A percentile compares a stretch with the other conserved stretches of the same genome.
Conservation (phyloP, 2,113 vertebrate genomes). For the Vombatus ursinus region DNA sequence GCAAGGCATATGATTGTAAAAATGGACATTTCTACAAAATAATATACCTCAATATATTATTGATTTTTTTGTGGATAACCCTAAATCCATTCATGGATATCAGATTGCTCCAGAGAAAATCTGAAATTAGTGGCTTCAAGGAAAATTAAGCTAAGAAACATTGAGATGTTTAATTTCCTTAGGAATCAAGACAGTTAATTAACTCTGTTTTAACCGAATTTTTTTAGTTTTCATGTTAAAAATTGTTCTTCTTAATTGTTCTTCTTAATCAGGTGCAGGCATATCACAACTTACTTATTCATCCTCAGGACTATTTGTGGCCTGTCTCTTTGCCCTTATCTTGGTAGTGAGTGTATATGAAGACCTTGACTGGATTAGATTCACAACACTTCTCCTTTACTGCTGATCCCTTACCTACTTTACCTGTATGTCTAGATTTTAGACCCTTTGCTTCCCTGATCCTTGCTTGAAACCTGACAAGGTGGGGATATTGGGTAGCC, state of each 20-base stretch:
- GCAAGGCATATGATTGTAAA: not conserved
- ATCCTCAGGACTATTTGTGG: not conserved
- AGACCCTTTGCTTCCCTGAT: not conserved
- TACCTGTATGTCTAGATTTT: not conserved
- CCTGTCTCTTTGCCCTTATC: not conserved
- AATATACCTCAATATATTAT: not conserved
- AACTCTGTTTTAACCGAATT: not conserved
- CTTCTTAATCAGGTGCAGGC: not conserved
- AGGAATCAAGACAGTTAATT: not conserved
- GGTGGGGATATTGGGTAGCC: not conserved
- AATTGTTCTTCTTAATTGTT: not conserved
- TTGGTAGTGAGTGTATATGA: not conserved
- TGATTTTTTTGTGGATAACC: not conserved
- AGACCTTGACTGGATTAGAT: not conserved
- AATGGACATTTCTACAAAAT: not conserved
- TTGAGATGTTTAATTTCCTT: conserved; percentile 26
- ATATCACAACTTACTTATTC: not conserved
- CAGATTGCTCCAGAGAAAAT: conserved; percentile 30
- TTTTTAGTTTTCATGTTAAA: conserved; percentile 3
- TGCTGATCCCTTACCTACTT: not conserved
- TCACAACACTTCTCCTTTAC: not conserved
- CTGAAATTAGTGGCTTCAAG: not conserved
- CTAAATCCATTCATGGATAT: not conserved
- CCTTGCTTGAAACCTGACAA: not conserved
- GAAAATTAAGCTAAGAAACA: conserved; percentile 6